phyloP scores from a whole-genome alignment of 1,140 invertebrate species.

The Scaptomyza hsui region DNA sequence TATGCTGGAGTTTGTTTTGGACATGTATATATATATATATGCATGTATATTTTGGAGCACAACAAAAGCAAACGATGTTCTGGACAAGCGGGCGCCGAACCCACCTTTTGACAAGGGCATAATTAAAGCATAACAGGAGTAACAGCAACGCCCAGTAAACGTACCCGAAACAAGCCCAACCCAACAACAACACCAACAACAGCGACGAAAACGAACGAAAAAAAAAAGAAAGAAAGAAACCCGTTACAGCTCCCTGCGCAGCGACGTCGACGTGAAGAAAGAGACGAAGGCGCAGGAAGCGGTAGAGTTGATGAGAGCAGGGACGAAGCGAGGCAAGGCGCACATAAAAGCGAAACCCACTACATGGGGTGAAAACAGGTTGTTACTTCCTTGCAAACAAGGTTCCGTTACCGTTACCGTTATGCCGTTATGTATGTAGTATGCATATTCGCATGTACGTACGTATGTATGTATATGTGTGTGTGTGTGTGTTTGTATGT shows the following conservation, averaged over 20 bases:
- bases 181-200: slow-evolving; percentile 1
- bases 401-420: slow-evolving; percentile 81
- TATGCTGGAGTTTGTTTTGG: background rate
- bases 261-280: slow-evolving; percentile 3
- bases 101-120: slow-evolving; percentile 80
- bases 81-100: slow-evolving; percentile 34
- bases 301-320: background rate
- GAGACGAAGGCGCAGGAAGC: slow-evolving; percentile 12
- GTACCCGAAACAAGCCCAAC: slow-evolving; percentile 15
- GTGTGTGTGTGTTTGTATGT: slow-evolving; percentile 37
- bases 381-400: slow-evolving; percentile 82
- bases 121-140: slow-evolving; percentile 77
- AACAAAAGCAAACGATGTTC: slow-evolving; percentile 45
- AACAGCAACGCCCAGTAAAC: slow-evolving; percentile 55
- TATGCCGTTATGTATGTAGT: slow-evolving; percentile 58
- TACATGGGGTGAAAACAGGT: slow-evolving; percentile 79
- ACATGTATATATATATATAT: slow-evolving; percentile 13
- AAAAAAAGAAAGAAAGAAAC: background rate
- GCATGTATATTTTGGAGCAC: slow-evolving; percentile 44
- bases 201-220: background rate
- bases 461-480: slow-evolving; percentile 6
- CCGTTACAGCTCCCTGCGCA: slow-evolving; percentile 25
- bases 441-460: slow-evolving; percentile 1
- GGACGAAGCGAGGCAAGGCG: slow-evolving; percentile 20
- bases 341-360: slow-evolving; percentile 59